phyloP scores from a whole-genome alignment of 92 coral and sea anemone species.

The Porites cylindrica region DNA sequence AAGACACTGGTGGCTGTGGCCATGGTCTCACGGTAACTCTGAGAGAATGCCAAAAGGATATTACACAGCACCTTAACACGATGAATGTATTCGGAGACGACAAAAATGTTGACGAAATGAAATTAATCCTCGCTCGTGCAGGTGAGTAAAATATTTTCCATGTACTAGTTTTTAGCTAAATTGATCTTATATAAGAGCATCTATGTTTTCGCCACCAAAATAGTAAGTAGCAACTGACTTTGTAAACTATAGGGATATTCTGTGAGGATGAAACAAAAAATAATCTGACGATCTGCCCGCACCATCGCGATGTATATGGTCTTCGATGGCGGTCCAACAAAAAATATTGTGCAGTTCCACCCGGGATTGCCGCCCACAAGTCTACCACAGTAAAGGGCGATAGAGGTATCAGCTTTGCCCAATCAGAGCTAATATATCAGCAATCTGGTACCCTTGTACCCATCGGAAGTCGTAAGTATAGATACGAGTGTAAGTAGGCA shows the following conservation, averaged over 20 bases:
- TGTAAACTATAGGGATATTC: slow-evolving; percentile 32
- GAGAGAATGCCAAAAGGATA: slow-evolving; percentile 46
- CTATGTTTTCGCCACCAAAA: slow-evolving; percentile 1
- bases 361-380: slow-evolving; percentile 46
- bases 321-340: slow-evolving; percentile 48
- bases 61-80: slow-evolving; percentile 34
- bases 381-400: slow-evolving; percentile 38
- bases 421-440: slow-evolving; percentile 32
- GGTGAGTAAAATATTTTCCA: slow-evolving; percentile 25
- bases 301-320: slow-evolving; percentile 46
- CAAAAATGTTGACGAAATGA: slow-evolving; percentile 35
- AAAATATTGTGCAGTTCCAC: slow-evolving; percentile 19
- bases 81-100: slow-evolving; percentile 30
- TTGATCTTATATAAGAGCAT: background rate
- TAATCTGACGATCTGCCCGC: slow-evolving; percentile 24
- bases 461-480: slow-evolving; percentile 59
- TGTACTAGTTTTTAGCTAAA: background rate
- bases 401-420: slow-evolving; percentile 42
- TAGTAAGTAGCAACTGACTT: background rate
- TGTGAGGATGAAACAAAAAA: slow-evolving; percentile 22
- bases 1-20: slow-evolving; percentile 16
- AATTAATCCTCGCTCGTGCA: slow-evolving; percentile 35
- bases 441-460: slow-evolving; percentile 33
- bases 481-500: background rate
- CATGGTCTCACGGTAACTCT: slow-evolving; percentile 21